Base-by-base conservation (phyloP, 2,888 invertebrate genomes). In the Troides aeacus region DNA sequence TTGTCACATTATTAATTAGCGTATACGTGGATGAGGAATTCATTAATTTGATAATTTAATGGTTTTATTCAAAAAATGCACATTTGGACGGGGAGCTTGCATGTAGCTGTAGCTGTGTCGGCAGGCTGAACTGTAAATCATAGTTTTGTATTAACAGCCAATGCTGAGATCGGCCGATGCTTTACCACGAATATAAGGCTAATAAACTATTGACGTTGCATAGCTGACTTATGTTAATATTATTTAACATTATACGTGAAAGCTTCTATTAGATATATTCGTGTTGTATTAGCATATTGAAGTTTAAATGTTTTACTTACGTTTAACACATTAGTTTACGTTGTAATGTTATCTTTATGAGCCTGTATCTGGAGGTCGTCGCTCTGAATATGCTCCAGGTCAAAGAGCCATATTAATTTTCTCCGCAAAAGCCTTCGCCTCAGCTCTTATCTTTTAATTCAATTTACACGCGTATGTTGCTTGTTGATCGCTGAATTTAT, bases 381-480 rank as follows among this genome's bases (percentile, higher is more conserved):
- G 80, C 75, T 78, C 77, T 74, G 78, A 74, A 79, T 79, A 75
- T 77, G 74, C 74, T 74, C 70, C 75, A 77, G 85, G 84, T 86
- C 87, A 85, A 83, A 81, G 78, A 75, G 78, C 58, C 79, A 78
- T 83, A 85, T 86, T 83, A 84, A 86, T 84, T 80, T 79, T 80
- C 77, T 77, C 76, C 75, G 82, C 82, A 74, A 85, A 84, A 81
- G 80, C 80, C 81, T 81, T 81, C 78, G 77, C 80, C 77, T 80
- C 78, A 81, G 74, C 77, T 81, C 82, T 87, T 89, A 89, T 90
- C 88, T 88, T 85, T 85, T 88, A 88, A 89, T 89, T 89, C 84
- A 88, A 88, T 89, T 88, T 88, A 88, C 86, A 87, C 82, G 80
- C 79, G 80, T 85, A 81, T 79, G 74, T 72, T 74, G 76, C 83